Evolutionary conservation across 2,113 vertebrate genomes (phyloP).

Genomic region (Aphelocoma coerulescens): DNA sequence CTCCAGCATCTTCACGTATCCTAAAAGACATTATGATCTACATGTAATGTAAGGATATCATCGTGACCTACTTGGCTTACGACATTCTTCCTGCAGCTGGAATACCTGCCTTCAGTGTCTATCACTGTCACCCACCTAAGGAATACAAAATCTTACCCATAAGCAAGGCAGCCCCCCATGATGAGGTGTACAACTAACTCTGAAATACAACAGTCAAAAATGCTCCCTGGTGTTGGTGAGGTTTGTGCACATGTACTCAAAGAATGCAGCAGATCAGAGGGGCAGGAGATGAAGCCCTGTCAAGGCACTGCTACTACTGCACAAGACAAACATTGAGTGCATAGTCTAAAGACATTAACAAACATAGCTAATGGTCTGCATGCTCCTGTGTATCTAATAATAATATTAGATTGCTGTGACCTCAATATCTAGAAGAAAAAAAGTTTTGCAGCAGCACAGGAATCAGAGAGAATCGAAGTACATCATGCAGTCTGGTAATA

Average conservation of each 20-base stretch:
- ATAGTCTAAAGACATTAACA: background rate
- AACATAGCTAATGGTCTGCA: background rate
- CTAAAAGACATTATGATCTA: background rate
- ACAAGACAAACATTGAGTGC: background rate
- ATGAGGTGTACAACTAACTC: background rate
- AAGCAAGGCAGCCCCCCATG: background rate
- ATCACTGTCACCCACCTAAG: background rate
- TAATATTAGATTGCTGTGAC: background rate
- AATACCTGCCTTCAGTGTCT: background rate
- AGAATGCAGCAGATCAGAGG: background rate
- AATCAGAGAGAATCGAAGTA: background rate
- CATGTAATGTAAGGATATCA: background rate
- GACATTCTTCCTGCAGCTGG: background rate
- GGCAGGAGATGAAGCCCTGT: background rate
- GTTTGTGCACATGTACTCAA: background rate
- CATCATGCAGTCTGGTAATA: background rate
- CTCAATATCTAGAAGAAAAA: background rate
- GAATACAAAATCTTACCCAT: background rate
- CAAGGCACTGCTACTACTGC: background rate
- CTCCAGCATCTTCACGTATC: background rate
- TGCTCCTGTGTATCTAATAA: background rate
- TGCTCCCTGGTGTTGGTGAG: fast-evolving
- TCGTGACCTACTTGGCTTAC: background rate
- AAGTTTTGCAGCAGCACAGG: background rate
- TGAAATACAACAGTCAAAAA: background rate